These are phyloP conservation scores for Melangyna quadrimaculata DNA, from an alignment of 2,888 invertebrate genomes.

Conservation along the genomic window DNA sequence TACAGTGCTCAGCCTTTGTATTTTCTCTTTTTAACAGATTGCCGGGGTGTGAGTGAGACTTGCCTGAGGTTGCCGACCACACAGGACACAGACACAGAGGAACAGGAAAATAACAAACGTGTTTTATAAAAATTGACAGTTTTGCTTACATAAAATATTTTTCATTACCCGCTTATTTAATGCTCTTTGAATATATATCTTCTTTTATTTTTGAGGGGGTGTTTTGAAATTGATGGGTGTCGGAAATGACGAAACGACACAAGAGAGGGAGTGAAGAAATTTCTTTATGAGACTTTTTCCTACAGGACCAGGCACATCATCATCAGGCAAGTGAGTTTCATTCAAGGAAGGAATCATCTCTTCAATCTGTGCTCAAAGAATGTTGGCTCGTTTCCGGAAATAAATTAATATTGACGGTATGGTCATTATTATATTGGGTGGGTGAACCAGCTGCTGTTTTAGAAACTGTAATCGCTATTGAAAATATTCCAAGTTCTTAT, in stretches of 20 bases:
- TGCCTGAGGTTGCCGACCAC: slow-evolving; percentile 8
- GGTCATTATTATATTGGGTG: slow-evolving; percentile 35
- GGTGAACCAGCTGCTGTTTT: slow-evolving; percentile 54
- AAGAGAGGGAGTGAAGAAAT: slow-evolving; percentile 37
- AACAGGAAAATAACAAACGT: background rate
- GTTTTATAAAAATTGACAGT: slow-evolving; percentile 32
- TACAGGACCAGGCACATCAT: no score
- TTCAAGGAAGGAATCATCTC: background rate
- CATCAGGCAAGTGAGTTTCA: no score
- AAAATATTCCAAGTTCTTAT: background rate
- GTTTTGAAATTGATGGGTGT: slow-evolving; percentile 53
- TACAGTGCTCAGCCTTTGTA: background rate
- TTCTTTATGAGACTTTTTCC: background rate
- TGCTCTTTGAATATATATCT: slow-evolving; percentile 17
- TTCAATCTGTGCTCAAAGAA: slow-evolving; percentile 6
- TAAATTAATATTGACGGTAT: slow-evolving; percentile 61
- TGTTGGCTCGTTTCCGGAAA: slow-evolving; percentile 42
- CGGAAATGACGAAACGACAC: slow-evolving; percentile 31
- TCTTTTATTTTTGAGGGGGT: background rate
- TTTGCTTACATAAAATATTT: slow-evolving; percentile 3
- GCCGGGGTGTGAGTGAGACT: background rate
- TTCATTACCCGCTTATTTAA: slow-evolving; percentile 35
- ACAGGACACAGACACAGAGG: no score
- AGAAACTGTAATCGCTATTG: slow-evolving; percentile 36
- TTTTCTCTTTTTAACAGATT: slow-evolving; percentile 12